These are phyloP conservation scores for Nannospalax galili DNA, from an alignment of 2,113 vertebrate species.

Conservation along the genomic window DNA sequence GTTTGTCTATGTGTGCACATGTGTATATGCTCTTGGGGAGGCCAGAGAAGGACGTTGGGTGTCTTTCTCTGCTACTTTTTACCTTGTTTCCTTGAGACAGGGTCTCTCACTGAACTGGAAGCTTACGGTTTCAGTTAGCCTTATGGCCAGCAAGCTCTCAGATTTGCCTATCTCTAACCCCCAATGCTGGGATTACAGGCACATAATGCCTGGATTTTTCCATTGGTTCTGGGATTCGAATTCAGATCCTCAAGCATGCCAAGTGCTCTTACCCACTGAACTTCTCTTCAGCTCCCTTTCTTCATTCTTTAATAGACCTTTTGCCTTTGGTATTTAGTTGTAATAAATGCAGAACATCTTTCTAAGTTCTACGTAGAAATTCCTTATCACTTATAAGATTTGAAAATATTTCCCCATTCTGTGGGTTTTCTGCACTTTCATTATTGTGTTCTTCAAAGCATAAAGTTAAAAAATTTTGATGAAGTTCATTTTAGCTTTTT, in stretches of 20 bases:
- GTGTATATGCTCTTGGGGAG: not conserved
- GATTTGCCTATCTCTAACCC: no score
- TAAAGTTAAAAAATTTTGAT: not conserved
- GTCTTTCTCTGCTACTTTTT: not conserved
- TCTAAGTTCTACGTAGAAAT: not conserved
- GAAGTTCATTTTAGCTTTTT: not conserved
- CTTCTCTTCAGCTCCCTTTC: not conserved
- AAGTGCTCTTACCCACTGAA: not conserved
- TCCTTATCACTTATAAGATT: not conserved
- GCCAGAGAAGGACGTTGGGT: not conserved
- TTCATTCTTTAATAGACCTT: not conserved
- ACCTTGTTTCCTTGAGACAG: not conserved
- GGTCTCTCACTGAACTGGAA: no score
- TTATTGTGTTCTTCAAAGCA: not conserved
- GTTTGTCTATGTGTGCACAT: not conserved
- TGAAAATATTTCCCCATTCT: not conserved
- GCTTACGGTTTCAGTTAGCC: not conserved
- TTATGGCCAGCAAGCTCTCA: no score
- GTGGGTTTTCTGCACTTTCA: not conserved
- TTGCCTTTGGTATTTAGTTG: not conserved
- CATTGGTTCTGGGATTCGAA: not conserved
- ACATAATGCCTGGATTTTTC: not conserved
- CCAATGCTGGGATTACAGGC: not conserved
- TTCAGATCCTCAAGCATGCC: not conserved
- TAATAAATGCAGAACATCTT: conserved; percentile 17